These are phyloP conservation scores for Phenganax stokvisi DNA, from an alignment of 92 coral and sea anemone species.

Conservation along the genomic window DNA sequence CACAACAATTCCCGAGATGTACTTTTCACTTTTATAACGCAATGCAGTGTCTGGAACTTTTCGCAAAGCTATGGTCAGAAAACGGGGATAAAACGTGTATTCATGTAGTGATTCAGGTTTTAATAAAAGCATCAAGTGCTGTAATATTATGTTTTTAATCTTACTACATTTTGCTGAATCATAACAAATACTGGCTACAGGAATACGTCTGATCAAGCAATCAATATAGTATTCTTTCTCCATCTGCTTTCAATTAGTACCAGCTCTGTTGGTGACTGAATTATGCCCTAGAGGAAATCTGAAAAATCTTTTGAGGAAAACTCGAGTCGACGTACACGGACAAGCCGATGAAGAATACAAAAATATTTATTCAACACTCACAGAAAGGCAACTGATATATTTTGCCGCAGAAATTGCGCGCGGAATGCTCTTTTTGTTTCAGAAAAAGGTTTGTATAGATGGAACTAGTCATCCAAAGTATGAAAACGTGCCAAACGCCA, in stretches of 20 bases:
- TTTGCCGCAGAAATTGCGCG: conserved; percentile 60
- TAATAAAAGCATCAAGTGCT: no score
- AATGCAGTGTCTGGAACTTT: no score
- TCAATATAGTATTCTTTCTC: no score
- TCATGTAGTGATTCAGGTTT: no score
- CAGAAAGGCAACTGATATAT: conserved; percentile 65
- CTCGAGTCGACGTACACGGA: conserved; percentile 35
- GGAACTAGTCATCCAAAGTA: background rate
- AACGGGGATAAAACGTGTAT: no score
- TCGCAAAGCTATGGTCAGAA: no score
- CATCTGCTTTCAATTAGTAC: conserved; percentile 42
- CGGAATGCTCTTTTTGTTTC: conserved; percentile 67
- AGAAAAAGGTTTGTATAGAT: conserved; percentile 12
- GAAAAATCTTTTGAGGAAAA: conserved; percentile 48
- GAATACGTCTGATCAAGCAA: no score
- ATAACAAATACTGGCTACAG: no score
- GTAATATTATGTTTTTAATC: background rate
- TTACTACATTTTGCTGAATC: background rate
- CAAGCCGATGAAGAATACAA: conserved; percentile 20
- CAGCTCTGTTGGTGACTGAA: conserved; percentile 58
- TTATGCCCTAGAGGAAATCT: conserved; percentile 65
- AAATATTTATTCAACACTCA: conserved; percentile 69
- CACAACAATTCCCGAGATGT: no score
- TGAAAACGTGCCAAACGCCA: no score
- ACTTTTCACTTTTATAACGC: no score